A percentile compares a stretch with the other conserved stretches of the same genome.
Evolutionary conservation across 2,797 vertebrate genomes (phyloP).

Genomic region (Pangasius krempfi): DNA sequence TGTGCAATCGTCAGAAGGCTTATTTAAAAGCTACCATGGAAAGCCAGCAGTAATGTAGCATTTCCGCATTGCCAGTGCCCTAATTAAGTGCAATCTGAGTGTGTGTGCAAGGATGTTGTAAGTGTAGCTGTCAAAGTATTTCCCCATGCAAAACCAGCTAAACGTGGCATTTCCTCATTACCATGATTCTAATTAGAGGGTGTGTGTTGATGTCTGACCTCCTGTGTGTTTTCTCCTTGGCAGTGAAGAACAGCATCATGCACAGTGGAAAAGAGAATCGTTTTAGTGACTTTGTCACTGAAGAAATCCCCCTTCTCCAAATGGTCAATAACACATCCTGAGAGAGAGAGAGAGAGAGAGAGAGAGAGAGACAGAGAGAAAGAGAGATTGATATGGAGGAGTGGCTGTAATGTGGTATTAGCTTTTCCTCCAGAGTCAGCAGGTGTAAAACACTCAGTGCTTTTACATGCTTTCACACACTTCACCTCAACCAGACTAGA

Average conservation of each 20-base stretch:
- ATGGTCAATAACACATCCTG: slow-evolving; percentile 76
- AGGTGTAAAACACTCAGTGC: not conserved
- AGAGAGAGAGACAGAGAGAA: slow-evolving; percentile 48
- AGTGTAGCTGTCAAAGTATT: not conserved
- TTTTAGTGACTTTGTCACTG: slow-evolving; percentile 81
- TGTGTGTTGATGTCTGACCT: slow-evolving; percentile 51
- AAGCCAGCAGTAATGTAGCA: slow-evolving; percentile 9
- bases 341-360: slow-evolving; percentile 29
- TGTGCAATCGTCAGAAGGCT: not conserved
- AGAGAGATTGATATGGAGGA: too few relatives aligned
- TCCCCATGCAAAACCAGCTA: not conserved
- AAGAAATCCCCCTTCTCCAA: slow-evolving; percentile 86
- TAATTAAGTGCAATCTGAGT: slow-evolving; percentile 5
- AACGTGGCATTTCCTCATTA: slow-evolving; percentile 24
- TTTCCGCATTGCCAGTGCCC: slow-evolving; percentile 13
- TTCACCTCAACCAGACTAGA: not conserved
- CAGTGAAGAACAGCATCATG: slow-evolving; percentile 81
- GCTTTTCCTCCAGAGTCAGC: not conserved
- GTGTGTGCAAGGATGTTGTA: slow-evolving; percentile 30
- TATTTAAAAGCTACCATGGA: slow-evolving; percentile 20
- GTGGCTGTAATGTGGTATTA: not conserved
- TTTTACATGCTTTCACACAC: not conserved
- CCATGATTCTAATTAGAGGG: slow-evolving; percentile 8
- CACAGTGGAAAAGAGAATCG: slow-evolving; percentile 83
- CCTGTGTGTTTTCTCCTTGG: slow-evolving; percentile 41